phyloP scores from a whole-genome alignment of 2,797 vertebrate genomes.

The Oreortyx pictus region DNA sequence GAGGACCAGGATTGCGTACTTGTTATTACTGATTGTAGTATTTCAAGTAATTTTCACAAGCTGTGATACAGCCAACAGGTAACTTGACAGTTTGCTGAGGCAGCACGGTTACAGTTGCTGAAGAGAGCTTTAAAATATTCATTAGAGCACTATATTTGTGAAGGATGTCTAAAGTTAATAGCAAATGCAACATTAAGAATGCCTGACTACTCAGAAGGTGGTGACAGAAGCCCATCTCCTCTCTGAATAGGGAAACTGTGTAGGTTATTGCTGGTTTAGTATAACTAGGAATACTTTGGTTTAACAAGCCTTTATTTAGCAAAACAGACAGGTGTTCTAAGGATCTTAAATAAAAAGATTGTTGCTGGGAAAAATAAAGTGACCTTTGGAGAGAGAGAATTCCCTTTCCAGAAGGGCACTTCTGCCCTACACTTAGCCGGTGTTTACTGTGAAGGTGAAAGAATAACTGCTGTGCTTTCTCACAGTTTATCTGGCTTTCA shows the following conservation, averaged over 20 bases:
- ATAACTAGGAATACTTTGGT: background rate
- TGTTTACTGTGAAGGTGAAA: background rate
- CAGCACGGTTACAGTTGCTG: background rate
- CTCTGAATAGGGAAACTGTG: background rate
- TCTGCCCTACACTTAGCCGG: background rate
- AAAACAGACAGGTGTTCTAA: background rate
- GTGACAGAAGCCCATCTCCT: background rate
- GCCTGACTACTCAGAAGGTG: background rate
- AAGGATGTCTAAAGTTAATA: conserved; percentile 38
- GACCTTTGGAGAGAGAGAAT: background rate
- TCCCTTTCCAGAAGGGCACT: background rate
- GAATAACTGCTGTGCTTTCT: background rate
- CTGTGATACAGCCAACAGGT: conserved; percentile 9
- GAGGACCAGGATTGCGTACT: background rate
- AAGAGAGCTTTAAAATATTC: conserved; percentile 51
- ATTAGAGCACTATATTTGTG: conserved; percentile 37
- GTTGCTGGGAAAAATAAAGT: background rate
- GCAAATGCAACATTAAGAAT: conserved; percentile 45
- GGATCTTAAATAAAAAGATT: background rate
- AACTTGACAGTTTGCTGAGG: conserved; percentile 10
- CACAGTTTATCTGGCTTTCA: background rate
- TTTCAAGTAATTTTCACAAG: conserved; percentile 43
- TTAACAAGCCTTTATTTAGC: background rate
- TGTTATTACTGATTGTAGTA: conserved; percentile 6
- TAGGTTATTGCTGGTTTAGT: background rate